Evolutionary conservation across 2,888 invertebrate genomes (phyloP).

Genomic region (Plutella xylostella): DNA sequence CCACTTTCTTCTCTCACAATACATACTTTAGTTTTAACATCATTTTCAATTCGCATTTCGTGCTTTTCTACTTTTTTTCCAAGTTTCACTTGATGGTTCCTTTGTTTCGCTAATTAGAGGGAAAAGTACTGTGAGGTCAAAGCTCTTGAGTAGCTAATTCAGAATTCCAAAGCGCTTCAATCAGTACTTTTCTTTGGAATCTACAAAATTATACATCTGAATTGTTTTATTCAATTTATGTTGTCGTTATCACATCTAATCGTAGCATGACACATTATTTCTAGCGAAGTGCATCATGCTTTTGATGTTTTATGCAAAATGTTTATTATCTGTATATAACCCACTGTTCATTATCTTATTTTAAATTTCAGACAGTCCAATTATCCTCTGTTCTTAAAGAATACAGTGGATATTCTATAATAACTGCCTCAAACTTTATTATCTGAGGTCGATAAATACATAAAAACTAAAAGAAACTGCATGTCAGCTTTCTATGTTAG

Average conservation of each 20-base stretch:
- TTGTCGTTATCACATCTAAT: constrained; percentile 32
- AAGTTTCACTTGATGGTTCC: constrained; percentile 34
- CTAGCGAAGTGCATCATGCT: constrained; percentile 63
- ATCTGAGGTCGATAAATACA: no score
- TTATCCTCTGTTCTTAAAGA: no score
- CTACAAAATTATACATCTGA: constrained; percentile 21
- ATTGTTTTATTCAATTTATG: background rate
- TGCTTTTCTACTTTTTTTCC: constrained; percentile 49
- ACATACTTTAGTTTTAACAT: constrained; percentile 28
- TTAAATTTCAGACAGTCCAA: no score
- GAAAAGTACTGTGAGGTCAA: constrained; percentile 39
- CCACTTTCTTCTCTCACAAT: constrained; percentile 49
- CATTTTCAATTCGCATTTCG: constrained; percentile 34
- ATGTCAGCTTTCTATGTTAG: constrained; percentile 66
- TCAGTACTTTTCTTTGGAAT: constrained; percentile 52
- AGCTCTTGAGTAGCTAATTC: constrained; percentile 1
- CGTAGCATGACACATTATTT: constrained; percentile 60
- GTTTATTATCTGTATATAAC: background rate
- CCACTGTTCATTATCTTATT: background rate
- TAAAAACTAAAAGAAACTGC: constrained; percentile 31
- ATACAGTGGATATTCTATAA: background rate
- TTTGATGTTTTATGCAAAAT: constrained; percentile 46
- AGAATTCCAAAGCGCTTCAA: background rate
- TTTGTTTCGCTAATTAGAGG: constrained; percentile 33
- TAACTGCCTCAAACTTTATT: no score